These are phyloP conservation scores for Distichodus sexfasciatus DNA, from an alignment of 2,797 vertebrate species.

Conservation along the genomic window DNA sequence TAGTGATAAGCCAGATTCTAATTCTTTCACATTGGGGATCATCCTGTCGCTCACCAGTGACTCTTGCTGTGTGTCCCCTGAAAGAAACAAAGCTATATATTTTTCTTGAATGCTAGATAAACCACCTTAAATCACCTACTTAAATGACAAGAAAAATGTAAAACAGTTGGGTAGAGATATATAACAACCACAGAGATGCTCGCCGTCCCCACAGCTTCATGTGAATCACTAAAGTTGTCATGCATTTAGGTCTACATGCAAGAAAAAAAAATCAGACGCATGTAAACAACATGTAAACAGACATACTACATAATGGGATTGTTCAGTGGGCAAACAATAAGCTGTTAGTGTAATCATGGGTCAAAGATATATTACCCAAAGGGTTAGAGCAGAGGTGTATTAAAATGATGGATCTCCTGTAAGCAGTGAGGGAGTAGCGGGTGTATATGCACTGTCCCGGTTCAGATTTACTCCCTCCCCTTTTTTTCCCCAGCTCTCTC, in stretches of 20 bases:
- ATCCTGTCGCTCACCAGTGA: constrained; percentile 14
- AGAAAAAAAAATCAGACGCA: constrained; percentile 39
- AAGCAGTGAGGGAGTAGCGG: constrained; percentile 49
- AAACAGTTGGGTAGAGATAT: too few relatives aligned
- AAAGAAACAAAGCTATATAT: too few relatives aligned
- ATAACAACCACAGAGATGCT: too few relatives aligned
- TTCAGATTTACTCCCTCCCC: constrained; percentile 71
- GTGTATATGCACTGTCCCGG: constrained; percentile 62
- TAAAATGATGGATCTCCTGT: constrained; percentile 72
- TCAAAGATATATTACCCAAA: constrained; percentile 72
- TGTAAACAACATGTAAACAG: constrained; percentile 74
- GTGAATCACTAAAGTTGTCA: not conserved
- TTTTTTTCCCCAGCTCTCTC: constrained; percentile 56
- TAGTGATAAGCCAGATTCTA: constrained; percentile 59
- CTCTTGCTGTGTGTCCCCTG: too few relatives aligned
- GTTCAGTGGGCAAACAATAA: constrained; percentile 78
- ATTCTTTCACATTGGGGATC: constrained; percentile 8
- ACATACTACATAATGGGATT: constrained; percentile 73
- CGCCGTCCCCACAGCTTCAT: not conserved
- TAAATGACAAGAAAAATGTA: too few relatives aligned
- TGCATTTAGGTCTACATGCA: not conserved
- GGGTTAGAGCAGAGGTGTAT: constrained; percentile 67
- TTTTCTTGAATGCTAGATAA: too few relatives aligned
- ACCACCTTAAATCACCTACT: too few relatives aligned
- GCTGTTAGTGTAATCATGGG: constrained; percentile 75